Evolutionary conservation across 2,113 vertebrate species (phyloP).

Genomic region (Eulemur macaco): DNA sequence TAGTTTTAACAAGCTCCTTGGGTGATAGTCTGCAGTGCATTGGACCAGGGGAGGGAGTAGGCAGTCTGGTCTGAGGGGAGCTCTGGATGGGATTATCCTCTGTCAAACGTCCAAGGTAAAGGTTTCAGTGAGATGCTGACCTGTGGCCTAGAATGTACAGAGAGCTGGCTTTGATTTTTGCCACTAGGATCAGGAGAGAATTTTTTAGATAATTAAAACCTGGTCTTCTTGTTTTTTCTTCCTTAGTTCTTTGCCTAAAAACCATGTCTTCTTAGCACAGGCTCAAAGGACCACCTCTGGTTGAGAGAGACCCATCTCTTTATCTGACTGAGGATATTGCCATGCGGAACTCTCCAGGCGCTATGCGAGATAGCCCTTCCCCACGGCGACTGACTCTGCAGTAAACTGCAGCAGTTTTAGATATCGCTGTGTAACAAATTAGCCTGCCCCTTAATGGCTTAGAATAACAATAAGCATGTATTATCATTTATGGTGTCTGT

Average conservation of each 20-base stretch:
- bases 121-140: neutral
- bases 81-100: neutral
- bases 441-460: neutral
- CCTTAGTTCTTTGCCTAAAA: no score
- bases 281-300: neutral
- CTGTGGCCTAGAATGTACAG: neutral
- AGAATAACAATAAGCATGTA: neutral
- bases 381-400: neutral
- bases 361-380: neutral
- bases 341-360: neutral
- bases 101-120: neutral
- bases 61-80: neutral
- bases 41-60: neutral
- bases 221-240: neutral
- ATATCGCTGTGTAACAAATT: neutral
- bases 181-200: neutral
- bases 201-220: neutral
- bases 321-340: neutral
- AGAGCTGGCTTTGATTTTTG: slow-evolving; percentile 22
- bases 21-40: neutral
- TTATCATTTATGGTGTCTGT: neutral
- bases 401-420: neutral
- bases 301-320: neutral
- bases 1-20: neutral
- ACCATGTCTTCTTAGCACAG: neutral